Evolutionary conservation across 2,888 invertebrate genomes (phyloP), one percentile per base, ranked within the genome.

Genomic region (Caenorhabditis sp.): DNA sequence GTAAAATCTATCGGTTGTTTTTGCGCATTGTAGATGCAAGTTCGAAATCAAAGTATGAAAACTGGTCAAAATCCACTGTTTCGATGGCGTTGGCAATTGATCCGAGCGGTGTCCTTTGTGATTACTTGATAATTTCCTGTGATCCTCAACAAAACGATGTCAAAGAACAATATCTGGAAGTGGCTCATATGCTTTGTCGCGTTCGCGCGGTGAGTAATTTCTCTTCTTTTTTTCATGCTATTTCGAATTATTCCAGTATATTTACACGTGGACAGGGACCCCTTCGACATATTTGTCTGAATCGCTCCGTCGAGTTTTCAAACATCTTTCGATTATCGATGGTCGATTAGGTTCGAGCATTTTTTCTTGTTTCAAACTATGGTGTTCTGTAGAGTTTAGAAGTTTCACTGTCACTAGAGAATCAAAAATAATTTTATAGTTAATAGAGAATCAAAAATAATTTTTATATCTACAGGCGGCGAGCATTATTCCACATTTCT

Each of bases 251-350:
- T 8, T 58, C 21, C 21, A 58, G 14, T 58, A 72, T 36, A 63
- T 72, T 5, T 72, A 72, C 49, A 59, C 61, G 8, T 73, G 73
- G 73, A 53, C 65, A 4, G 57, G 68, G 14, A 57, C 54, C 17
- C 68, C 73, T 3, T 62, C 68, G 1, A 65, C 68, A n/a, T 73
- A 37, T 23, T 37, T 73, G 10, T 64, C 73, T 12, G 73, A 73
- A 58, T 65, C 73, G n/a, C 37, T 73, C 8, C 73, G 68, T 37
- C 68, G 62, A 27, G 65, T 63, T 14, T 73, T 73, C 62, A 65
- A 66, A 59, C 62, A 68, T 57, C 59, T 73, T 49, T 68, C 73
- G n/a, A 51, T 62, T 55, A 23, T 60, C 21, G 73, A 73, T 23
- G 65, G 66, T n/a, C 60, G 54, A 55, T 58, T 64, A 23, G 67